Percentiles rank a stretch among this genome's conserved stretches.
Evolutionary conservation across 2,113 vertebrate genomes (phyloP).

Genomic region (Colaptes auratus): DNA sequence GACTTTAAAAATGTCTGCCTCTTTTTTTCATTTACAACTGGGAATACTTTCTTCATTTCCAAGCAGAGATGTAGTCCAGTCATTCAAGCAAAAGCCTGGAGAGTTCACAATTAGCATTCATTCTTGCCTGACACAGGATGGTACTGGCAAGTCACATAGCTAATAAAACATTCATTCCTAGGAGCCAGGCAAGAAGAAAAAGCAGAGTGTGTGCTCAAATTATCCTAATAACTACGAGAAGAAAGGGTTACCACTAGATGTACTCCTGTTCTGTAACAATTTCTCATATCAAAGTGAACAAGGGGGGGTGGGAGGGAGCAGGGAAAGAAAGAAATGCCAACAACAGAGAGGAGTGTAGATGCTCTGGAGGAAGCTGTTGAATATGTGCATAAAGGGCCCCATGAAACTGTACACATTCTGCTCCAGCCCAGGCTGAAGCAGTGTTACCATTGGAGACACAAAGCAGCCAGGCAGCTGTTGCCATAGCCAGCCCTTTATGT

Average conservation of each 20-base stretch:
- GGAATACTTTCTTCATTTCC: not conserved
- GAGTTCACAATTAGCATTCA: not conserved
- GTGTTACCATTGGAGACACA: not conserved
- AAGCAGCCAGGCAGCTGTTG: not conserved
- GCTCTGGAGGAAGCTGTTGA: rapidly evolving
- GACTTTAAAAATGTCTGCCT: not conserved
- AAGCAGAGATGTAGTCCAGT: not conserved
- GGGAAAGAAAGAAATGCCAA: not conserved
- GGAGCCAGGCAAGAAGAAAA: not conserved
- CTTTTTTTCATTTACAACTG: not conserved
- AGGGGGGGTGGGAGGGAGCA: too few relatives aligned
- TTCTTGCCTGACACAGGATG: not conserved
- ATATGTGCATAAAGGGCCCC: not conserved
- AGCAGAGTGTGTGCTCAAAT: not conserved
- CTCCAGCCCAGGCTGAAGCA: not conserved
- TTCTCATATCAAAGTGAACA: not conserved
- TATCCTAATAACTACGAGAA: not conserved
- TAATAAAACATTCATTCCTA: not conserved
- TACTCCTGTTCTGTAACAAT: not conserved
- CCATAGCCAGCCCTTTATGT: not conserved
- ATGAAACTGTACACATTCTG: rapidly evolving
- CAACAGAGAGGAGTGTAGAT: rapidly evolving
- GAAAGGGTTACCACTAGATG: not conserved
- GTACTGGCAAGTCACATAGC: not conserved
- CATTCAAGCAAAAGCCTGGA: not conserved